Percentiles rank a stretch among this genome's conserved stretches.
Conservation (phyloP, 2,113 vertebrate species). For the Cheirogaleus medius region DNA sequence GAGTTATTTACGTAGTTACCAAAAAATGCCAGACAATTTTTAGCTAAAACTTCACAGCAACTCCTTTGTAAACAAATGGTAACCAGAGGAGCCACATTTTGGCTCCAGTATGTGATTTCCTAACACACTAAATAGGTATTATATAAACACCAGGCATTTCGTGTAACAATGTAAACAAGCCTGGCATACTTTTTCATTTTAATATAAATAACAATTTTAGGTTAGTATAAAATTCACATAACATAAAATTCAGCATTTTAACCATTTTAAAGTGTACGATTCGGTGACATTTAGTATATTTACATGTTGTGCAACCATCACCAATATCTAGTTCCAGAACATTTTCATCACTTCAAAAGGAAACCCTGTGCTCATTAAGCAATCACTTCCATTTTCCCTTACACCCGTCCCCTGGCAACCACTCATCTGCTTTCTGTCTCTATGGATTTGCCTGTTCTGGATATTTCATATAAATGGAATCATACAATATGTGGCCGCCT, state of each 20-base stretch:
- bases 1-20: conserved; percentile 75
- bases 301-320: background rate
- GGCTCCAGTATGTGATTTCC: rapidly evolving
- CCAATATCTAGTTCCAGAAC: background rate
- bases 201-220: background rate
- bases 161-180: background rate
- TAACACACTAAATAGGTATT: background rate
- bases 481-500: background rate
- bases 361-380: background rate
- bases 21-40: conserved; percentile 63
- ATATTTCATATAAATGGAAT: background rate
- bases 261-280: background rate
- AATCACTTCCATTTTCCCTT: background rate
- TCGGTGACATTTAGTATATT: background rate
- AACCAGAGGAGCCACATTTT: conserved; percentile 4
- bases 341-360: background rate
- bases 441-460: background rate
- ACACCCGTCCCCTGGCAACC: background rate
- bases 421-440: background rate
- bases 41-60: conserved; percentile 75
- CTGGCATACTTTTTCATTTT: background rate
- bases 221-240: background rate
- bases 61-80: background rate
- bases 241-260: background rate
- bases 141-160: background rate